Evolutionary conservation across 2,797 vertebrate species (phyloP).

Genomic region (Mallotus villosus): DNA sequence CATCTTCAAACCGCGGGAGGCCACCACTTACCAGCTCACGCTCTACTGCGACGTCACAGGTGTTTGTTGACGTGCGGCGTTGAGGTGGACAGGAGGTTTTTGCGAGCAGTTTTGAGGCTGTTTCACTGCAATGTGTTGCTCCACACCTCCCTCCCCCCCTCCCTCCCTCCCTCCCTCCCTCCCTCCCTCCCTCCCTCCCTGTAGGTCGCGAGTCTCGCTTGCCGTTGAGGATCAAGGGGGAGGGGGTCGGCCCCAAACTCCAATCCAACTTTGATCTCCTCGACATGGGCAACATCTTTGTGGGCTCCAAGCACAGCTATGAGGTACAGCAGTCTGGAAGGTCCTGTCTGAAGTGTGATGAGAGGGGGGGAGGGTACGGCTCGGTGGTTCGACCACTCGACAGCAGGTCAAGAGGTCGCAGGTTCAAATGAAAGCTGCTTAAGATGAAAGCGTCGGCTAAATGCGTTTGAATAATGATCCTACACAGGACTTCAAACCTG

Average conservation of each 20-base stretch:
- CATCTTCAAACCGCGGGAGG: slow-evolving; percentile 80
- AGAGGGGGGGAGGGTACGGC: too few species aligned
- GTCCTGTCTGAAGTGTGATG: too few species aligned
- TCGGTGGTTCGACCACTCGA: not conserved
- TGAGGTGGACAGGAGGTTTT: too few species aligned
- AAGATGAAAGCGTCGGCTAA: too few species aligned
- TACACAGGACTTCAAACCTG: too few species aligned
- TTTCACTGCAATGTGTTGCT: too few species aligned
- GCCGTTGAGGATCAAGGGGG: slow-evolving; percentile 77
- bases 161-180: slow-evolving; percentile 10
- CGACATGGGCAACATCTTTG: slow-evolving; percentile 78
- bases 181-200: not conserved
- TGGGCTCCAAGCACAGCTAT: slow-evolving; percentile 71
- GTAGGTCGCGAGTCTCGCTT: slow-evolving; percentile 79
- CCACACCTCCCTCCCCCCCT: too few species aligned
- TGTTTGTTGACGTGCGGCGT: slow-evolving; percentile 55
- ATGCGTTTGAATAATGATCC: too few species aligned
- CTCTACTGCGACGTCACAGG: slow-evolving; percentile 86
- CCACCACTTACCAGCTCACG: slow-evolving; percentile 75
- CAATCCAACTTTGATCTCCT: slow-evolving; percentile 71
- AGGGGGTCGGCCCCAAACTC: slow-evolving; percentile 81
- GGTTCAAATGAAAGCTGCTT: too few species aligned
- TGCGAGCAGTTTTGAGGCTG: too few species aligned
- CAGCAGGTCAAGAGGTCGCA: not conserved
- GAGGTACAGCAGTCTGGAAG: slow-evolving; percentile 74